Percentiles rank a stretch among this genome's conserved stretches.
phyloP scores from a whole-genome alignment of 2,113 vertebrate species.

The Astur gentilis region DNA sequence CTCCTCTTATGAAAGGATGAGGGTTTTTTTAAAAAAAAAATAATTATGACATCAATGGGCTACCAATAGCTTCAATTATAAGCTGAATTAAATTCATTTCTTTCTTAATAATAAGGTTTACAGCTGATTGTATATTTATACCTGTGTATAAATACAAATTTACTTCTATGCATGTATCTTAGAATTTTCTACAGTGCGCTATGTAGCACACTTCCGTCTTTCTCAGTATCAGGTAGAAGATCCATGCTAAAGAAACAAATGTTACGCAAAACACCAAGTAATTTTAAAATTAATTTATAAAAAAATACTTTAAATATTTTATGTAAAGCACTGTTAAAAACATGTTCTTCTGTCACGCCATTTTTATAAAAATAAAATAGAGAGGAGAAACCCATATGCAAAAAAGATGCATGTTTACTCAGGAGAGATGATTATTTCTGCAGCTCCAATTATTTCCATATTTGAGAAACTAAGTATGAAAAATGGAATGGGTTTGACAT shows the following conservation, averaged over 20 bases:
- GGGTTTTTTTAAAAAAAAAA: not conserved
- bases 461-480: slow-evolving; percentile 10
- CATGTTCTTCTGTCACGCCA: not conserved
- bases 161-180: not conserved
- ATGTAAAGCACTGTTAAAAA: not conserved
- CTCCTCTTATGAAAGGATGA: not conserved
- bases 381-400: not conserved
- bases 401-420: not conserved
- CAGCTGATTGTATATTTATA: not conserved
- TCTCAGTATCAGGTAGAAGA: not conserved
- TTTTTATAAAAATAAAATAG: not conserved
- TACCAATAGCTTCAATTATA: not conserved
- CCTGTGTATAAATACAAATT: not conserved
- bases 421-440: slow-evolving; percentile 12
- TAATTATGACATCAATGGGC: not conserved
- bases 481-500: not conserved
- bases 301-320: not conserved
- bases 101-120: not conserved
- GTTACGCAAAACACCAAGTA: not conserved
- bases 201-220: not conserved
- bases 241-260: not conserved
- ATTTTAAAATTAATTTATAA: not conserved
- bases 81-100: not conserved
- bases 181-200: not conserved
- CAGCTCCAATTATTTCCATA: slow-evolving; percentile 16